Evolutionary conservation across 1,140 invertebrate genomes (phyloP), one percentile per base, ranked within the genome.

Genomic region (Drosophila prosaltans): DNA sequence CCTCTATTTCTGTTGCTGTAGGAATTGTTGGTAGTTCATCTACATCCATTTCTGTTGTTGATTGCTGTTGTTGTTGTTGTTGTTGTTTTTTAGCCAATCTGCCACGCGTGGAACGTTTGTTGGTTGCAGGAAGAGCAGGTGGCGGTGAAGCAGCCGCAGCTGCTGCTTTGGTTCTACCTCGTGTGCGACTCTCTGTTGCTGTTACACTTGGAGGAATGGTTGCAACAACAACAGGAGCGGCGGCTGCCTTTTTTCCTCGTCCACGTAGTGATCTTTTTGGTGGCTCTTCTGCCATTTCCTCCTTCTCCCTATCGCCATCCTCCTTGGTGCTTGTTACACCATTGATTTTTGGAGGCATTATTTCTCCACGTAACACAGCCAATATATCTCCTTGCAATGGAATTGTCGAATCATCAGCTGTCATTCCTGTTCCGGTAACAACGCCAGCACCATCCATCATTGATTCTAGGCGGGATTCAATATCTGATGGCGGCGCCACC

Each of bases 401-500:
- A 30, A 83, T 83, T 5, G 84, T 59, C 5, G 72, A 45, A 4
- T 61, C 9, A 11, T 36, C 48, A 8, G 40, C 16, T 3, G 39
- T 61, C 39, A 72, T 16, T 1, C 45, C 59, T 0, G 26, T 55
- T 9, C 30, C 2, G 16, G 54, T 7, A 26, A 65, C 0, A 26
- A 51, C 24, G 26, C 76, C 72, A 65, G 76, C 72, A 8, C 90
- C 88, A 30, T 92, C 91, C 74, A 91, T 91, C 91, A 91, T 92
- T 43, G 90, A 91, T 72, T 91, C 90, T 2, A 92, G 58, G 0
- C 91, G 78, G 3, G 90, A 91, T 45, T 92, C 91, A 55, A 92
- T 92, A 66, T 92, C 91, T 5, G 91, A 92, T 10, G 91, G 91
- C 6, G 90, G 89, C n/a, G 91, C 91, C 57, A 92, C 91, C 41